Base-by-base conservation (phyloP, 2,888 invertebrate genomes). In the Spilosoma lubricipeda region DNA sequence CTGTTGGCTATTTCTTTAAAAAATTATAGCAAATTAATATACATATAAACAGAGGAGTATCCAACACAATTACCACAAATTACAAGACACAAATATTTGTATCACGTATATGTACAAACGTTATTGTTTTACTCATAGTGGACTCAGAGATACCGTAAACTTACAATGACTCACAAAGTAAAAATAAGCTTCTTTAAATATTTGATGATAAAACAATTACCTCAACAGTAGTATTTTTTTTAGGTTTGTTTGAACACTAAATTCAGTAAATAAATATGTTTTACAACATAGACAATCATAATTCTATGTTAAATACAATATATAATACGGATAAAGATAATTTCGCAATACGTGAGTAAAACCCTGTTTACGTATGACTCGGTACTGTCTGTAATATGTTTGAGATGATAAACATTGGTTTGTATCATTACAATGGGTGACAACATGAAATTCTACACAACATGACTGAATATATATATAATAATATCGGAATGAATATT, bases 251-350 rank as follows among this genome's bases (percentile, higher is more conserved):
- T 30, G 5, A n/a, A 66, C 67, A 75, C 65, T 36, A 27, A 48
- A 48, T 69, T 68, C 36, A 11, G 45, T n/a, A 77, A 80, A 73
- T 68, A 74, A n/a, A 74, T 66, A n/a, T 65, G 42, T 52, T 70
- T 72, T 71, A 42, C 71, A 52, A 82, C 78, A 80, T 76, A 74
- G 75, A 74, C 73, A 80, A 72, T 72, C 75, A 59, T 80, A 80
- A 82, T 73, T 63, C 79, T 71, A 76, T 73, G 67, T 75, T 78
- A 82, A 75, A 85, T 72, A 82, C 20, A 67, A 65, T 13, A 79
- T 78, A 84, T 85, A 83, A 70, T 69, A 70, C 36, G 75, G 83
- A 83, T 83, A 75, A 85, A 72, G 70, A 79, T 77, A 73, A 74
- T 73, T 80, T 75, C 70, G 76, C 71, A 52, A 71, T 77, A 80